Conservation (phyloP, 2,113 vertebrate genomes). For the Sphyrna mokarran region DNA sequence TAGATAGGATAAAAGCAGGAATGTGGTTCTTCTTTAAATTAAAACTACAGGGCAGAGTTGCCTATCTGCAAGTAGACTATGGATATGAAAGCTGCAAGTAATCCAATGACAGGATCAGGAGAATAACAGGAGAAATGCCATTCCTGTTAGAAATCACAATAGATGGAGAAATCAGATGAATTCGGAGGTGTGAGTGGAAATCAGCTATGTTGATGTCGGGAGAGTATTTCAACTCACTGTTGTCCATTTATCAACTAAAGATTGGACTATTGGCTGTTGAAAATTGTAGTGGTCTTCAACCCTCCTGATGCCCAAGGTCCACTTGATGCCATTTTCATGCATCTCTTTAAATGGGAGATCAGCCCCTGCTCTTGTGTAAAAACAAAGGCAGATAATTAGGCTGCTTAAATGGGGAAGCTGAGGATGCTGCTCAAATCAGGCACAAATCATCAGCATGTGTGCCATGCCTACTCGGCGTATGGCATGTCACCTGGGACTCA, state of each 20-base stretch:
- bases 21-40: not conserved
- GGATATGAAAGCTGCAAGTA: not conserved
- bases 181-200: too few species aligned
- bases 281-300: not conserved
- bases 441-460: not conserved
- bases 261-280: not conserved
- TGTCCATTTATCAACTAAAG: not conserved
- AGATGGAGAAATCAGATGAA: too few species aligned
- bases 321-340: not conserved
- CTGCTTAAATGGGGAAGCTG: not conserved
- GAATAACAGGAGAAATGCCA: not conserved
- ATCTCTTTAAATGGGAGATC: not conserved
- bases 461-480: not conserved
- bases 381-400: not conserved
- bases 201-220: not conserved
- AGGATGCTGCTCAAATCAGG: not conserved
- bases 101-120: not conserved
- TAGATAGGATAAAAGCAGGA: not conserved
- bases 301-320: not conserved
- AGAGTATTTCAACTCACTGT: not conserved
- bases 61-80: not conserved
- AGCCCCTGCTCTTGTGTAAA: not conserved
- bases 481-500: not conserved
- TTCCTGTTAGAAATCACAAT: not conserved
- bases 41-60: not conserved